A percentile compares a stretch with the other conserved stretches of the same genome.
Evolutionary conservation across 2,888 invertebrate genomes (phyloP).

Genomic region (Omphaloscelis lunosa): DNA sequence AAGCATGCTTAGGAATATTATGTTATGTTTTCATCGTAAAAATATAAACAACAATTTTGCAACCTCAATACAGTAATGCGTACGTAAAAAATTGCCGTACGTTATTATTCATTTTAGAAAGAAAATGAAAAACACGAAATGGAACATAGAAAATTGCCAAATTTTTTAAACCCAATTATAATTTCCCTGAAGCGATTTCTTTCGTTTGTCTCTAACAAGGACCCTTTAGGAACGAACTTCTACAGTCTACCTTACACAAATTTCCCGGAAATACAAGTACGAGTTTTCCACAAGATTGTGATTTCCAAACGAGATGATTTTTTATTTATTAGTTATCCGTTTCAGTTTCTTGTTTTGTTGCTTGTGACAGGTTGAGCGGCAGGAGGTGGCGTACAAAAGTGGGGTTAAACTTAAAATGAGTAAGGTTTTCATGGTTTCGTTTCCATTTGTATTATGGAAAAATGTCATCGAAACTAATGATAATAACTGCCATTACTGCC

Average conservation of each 20-base stretch:
- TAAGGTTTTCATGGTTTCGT: not conserved
- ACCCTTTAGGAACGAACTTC: not conserved
- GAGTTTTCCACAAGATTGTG: not conserved
- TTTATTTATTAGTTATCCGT: constrained; percentile 55
- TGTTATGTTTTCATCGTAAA: not conserved
- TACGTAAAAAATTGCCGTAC: too few species aligned
- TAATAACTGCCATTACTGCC: too few species aligned
- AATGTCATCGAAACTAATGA: not conserved
- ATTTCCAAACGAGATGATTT: constrained; percentile 31
- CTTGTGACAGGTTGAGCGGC: not conserved
- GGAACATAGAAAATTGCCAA: not conserved
- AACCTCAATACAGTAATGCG: too few species aligned
- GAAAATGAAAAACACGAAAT: too few species aligned
- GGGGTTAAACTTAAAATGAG: not conserved
- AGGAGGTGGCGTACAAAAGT: not conserved
- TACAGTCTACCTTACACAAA: not conserved
- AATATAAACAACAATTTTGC: not conserved
- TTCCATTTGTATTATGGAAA: not conserved
- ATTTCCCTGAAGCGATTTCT: constrained; percentile 6
- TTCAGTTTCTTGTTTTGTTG: constrained; percentile 58
- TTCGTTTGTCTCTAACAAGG: not conserved
- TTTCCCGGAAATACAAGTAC: not conserved
- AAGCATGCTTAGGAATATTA: too few species aligned
- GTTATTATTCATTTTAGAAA: too few species aligned
- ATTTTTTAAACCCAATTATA: constrained; percentile 11